A percentile compares a stretch with the other conserved stretches of the same genome.
phyloP scores from a whole-genome alignment of 2,797 vertebrate genomes.

The Scolopax rusticola region DNA sequence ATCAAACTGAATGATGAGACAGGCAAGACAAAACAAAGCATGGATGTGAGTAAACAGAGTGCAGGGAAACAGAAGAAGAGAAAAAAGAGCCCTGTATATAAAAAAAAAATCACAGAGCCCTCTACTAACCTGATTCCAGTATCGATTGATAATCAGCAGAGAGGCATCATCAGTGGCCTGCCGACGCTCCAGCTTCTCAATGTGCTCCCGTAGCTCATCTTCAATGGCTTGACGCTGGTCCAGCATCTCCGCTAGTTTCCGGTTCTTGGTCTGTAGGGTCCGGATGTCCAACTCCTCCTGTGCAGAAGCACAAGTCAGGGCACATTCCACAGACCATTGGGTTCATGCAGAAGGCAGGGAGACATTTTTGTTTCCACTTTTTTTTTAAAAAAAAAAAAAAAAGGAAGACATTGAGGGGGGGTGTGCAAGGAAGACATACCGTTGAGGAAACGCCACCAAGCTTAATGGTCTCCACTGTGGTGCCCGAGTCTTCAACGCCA shows the following conservation, averaged over 20 bases:
- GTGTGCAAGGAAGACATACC: slow-evolving; percentile 65
- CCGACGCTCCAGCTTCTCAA: slow-evolving; percentile 92
- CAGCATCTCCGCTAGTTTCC: slow-evolving; percentile 93
- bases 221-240: slow-evolving; percentile 96
- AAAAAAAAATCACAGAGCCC: neutral
- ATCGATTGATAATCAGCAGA: slow-evolving; percentile 94
- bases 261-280: slow-evolving; percentile 94
- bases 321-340: neutral
- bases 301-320: neutral
- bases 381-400: neutral
- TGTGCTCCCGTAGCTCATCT: slow-evolving; percentile 93
- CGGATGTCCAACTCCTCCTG: slow-evolving; percentile 97
- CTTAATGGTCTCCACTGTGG: slow-evolving; percentile 90
- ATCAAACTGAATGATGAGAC: slow-evolving; percentile 85
- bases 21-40: neutral
- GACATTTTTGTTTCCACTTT: neutral
- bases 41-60: neutral
- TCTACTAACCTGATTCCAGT: slow-evolving; percentile 93
- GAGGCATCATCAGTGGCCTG: slow-evolving; percentile 97
- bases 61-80: neutral
- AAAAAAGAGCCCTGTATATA: neutral
- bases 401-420: fast-evolving
- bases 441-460: slow-evolving; percentile 93
- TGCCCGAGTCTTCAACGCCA: slow-evolving; percentile 80
- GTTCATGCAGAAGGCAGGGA: neutral